phyloP scores from a whole-genome alignment of 2,888 invertebrate species.

The Sinhomidia bicolor region DNA sequence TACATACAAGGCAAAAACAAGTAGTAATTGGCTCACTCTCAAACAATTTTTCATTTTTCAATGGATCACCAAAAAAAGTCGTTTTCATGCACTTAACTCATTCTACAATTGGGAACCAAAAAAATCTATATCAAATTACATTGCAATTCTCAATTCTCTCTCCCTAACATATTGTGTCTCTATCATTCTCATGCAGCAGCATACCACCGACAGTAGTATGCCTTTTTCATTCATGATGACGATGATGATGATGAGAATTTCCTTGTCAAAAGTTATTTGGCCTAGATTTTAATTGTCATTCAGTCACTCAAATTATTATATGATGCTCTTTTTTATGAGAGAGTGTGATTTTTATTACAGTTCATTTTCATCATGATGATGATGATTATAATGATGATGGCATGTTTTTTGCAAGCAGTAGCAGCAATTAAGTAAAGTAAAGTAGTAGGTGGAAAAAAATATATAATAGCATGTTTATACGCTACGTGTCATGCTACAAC shows the following conservation, averaged over 20 bases:
- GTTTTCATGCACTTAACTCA: constrained; percentile 26
- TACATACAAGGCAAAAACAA: constrained; percentile 23
- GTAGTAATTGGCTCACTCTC: constrained; percentile 42
- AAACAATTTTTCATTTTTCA: constrained; percentile 26
- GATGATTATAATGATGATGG: constrained; percentile 10
- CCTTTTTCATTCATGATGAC: background rate
- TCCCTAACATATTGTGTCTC: background rate
- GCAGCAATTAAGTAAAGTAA: background rate
- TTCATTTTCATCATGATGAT: background rate
- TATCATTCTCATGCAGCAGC: background rate
- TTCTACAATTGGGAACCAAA: constrained; percentile 26
- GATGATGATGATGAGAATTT: constrained; percentile 53
- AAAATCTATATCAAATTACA: constrained; percentile 22
- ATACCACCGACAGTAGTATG: too few species aligned
- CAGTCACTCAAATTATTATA: too few species aligned
- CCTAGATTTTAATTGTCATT: constrained; percentile 67
- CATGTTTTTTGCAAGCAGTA: too few species aligned
- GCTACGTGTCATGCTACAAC: background rate
- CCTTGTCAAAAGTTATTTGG: constrained; percentile 64
- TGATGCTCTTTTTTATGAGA: constrained; percentile 14
- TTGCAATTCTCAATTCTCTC: background rate
- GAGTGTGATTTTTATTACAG: constrained; percentile 46
- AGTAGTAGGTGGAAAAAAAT: background rate
- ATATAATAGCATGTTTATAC: background rate
- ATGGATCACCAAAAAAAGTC: constrained; percentile 37